A percentile compares a stretch with the other conserved stretches of the same genome.
phyloP scores from a whole-genome alignment of 2,888 invertebrate genomes.

The Helleia helle region DNA sequence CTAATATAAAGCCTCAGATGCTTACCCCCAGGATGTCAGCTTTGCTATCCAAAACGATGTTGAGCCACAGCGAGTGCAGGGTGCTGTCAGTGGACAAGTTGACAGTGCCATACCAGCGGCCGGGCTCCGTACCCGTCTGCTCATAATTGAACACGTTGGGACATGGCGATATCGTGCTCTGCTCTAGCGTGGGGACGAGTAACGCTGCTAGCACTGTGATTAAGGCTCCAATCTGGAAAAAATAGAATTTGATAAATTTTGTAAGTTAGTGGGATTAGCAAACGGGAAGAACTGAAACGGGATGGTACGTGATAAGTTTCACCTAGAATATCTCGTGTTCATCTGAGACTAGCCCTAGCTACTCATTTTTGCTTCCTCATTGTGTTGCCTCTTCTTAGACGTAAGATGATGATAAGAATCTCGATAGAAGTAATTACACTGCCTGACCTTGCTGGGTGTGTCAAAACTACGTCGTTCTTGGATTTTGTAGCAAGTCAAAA shows the following conservation, averaged over 20 bases:
- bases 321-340: too few species aligned
- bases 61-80: constrained; percentile 74
- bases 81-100: constrained; percentile 71
- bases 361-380: too few species aligned
- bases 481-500: too few species aligned
- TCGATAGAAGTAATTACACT: too few species aligned
- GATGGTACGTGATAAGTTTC: too few species aligned
- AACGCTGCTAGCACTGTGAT: constrained; percentile 30
- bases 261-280: neutral
- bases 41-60: constrained; percentile 70
- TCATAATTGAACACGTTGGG: constrained; percentile 76
- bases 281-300: neutral
- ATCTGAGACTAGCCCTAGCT: too few species aligned
- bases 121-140: constrained; percentile 62
- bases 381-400: too few species aligned
- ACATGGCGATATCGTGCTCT: constrained; percentile 66
- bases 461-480: too few species aligned
- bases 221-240: constrained; percentile 32
- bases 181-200: constrained; percentile 35
- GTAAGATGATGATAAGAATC: too few species aligned
- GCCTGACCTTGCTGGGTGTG: too few species aligned
- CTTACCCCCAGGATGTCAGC: constrained; percentile 70
- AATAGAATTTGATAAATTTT: neutral
- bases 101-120: constrained; percentile 77
- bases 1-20: neutral